These are phyloP conservation scores for Girardinichthys multiradiatus DNA, from an alignment of 2,113 vertebrate genomes.

Conservation along the genomic window DNA sequence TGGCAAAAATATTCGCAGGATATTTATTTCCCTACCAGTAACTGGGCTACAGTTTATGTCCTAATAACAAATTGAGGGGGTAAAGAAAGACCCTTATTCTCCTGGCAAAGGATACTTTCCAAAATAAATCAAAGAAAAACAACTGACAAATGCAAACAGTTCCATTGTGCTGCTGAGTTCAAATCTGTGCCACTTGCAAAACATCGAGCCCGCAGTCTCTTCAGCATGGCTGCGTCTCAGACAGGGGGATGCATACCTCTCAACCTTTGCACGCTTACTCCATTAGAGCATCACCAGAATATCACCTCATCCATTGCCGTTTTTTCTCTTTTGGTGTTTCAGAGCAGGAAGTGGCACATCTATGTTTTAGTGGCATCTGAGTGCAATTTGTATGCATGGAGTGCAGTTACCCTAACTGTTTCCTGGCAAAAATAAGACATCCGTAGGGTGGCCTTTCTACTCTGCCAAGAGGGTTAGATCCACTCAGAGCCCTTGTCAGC, in stretches of 20 bases:
- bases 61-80: not conserved
- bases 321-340: constrained; percentile 54
- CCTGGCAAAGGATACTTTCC: no score
- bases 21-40: no score
- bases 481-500: constrained; percentile 70
- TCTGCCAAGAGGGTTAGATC: constrained; percentile 70
- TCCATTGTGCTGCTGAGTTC: not conserved
- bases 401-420: constrained; percentile 62
- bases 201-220: constrained; percentile 16
- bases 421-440: constrained; percentile 76
- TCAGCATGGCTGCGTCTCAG: constrained; percentile 50
- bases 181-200: constrained; percentile 5
- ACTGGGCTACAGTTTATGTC: not conserved
- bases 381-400: constrained; percentile 71
- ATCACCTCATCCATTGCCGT: constrained; percentile 42
- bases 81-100: not conserved
- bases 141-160: not conserved
- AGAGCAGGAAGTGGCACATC: constrained; percentile 46
- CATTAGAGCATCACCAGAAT: constrained; percentile 65
- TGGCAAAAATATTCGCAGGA: no score
- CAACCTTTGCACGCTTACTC: constrained; percentile 53
- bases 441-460: constrained; percentile 70
- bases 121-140: constrained; percentile 1
- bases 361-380: constrained; percentile 64
- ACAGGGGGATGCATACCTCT: constrained; percentile 35